Conservation (phyloP, 2,888 invertebrate species). For the Leptinotarsa rubiginosa region DNA sequence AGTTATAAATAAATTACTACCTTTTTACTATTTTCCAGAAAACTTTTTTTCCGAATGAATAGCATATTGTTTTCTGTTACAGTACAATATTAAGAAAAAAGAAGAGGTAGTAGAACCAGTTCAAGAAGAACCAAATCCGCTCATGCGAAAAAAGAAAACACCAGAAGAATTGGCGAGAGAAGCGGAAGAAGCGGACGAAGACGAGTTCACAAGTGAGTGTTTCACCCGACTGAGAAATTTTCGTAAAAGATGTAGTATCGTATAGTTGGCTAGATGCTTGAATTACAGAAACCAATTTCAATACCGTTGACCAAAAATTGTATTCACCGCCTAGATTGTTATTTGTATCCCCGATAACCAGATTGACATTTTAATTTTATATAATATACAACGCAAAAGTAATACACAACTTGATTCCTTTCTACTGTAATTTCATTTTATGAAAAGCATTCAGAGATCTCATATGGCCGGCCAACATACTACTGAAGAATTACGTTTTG, state of each 20-base stretch:
- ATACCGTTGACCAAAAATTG: background rate
- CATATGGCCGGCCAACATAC: background rate
- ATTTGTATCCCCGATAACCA: background rate
- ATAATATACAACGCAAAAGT: background rate
- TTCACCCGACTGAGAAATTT: constrained; percentile 59
- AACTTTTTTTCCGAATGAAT: background rate
- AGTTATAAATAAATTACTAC: no score
- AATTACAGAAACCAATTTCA: constrained; percentile 1
- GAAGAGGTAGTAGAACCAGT: constrained; percentile 88
- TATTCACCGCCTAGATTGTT: constrained; percentile 3
- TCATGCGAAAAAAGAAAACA: constrained; percentile 99
- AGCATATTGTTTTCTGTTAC: constrained; percentile 61
- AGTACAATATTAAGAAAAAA: constrained; percentile 99
- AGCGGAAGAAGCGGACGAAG: constrained; percentile 94
- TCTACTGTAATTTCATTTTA: background rate
- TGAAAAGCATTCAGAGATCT: background rate
- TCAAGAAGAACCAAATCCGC: constrained; percentile 89
- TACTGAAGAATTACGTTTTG: background rate
- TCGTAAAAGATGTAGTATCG: constrained; percentile 57
- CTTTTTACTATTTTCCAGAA: no score
- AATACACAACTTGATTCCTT: background rate
- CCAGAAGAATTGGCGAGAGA: constrained; percentile 97
- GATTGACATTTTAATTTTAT: no score
- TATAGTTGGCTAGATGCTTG: constrained; percentile 51
- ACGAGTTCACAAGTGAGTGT: constrained; percentile 93